Percentiles rank a stretch among this genome's conserved stretches.
Conservation (phyloP, 2,113 vertebrate species). For the Aegotheles bennettii region DNA sequence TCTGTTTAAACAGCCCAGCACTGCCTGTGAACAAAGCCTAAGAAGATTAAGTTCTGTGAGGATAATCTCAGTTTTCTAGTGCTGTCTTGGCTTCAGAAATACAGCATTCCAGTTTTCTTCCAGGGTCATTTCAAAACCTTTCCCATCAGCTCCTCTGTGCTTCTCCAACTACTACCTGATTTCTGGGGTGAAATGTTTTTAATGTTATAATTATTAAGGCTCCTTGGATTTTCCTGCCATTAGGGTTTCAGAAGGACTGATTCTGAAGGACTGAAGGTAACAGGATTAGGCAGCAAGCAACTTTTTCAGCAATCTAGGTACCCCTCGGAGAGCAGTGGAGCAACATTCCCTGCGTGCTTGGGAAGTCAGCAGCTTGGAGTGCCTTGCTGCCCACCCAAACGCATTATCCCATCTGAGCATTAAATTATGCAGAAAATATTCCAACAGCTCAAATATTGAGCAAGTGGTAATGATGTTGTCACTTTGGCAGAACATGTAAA, state of each 20-base stretch:
- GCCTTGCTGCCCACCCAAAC: conserved; percentile 21
- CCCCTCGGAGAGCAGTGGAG: not conserved
- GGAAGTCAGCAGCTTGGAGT: not conserved
- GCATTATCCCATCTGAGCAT: conserved; percentile 57
- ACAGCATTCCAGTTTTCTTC: conserved; percentile 34
- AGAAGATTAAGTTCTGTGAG: conserved; percentile 50
- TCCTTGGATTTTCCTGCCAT: not conserved
- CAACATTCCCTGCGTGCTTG: rapidly evolving
- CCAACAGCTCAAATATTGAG: conserved; percentile 58
- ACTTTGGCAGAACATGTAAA: conserved; percentile 66
- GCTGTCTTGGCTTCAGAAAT: conserved; percentile 40
- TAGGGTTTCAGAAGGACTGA: not conserved
- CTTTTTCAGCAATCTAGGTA: not conserved
- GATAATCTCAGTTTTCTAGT: conserved; percentile 54
- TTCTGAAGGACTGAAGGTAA: not conserved
- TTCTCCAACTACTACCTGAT: not conserved
- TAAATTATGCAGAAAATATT: conserved; percentile 71
- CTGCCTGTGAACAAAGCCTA: conserved; percentile 53
- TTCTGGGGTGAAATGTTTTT: conserved; percentile 11
- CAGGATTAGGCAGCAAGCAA: not conserved
- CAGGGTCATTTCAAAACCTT: conserved; percentile 17
- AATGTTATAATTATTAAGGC: conserved; percentile 27
- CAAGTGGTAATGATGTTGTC: conserved; percentile 68
- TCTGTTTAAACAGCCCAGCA: conserved; percentile 41
- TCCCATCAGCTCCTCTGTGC: not conserved